Evolutionary conservation across 2,888 invertebrate genomes (phyloP), one percentile per base, ranked within the genome.

Genomic region (Ectemnius continuus): DNA sequence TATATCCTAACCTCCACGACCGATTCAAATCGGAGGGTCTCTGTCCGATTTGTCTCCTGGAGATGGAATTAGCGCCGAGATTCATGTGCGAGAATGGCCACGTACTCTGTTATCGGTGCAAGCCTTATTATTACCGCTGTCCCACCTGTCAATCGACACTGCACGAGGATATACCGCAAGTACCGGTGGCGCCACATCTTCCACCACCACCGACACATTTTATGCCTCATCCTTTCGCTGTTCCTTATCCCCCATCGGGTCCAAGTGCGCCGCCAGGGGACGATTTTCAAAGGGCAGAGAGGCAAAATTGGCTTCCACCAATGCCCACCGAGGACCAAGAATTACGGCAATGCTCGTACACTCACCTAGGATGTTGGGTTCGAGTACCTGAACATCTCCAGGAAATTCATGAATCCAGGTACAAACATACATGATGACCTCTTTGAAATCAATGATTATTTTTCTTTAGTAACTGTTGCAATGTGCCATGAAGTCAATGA

Each of bases 1-100:
- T 88, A 0, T 90, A 90, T 68, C 89, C 89, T 45, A 85, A 78
- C 61, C 84, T 90, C 0, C 73, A 84, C 47, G 86, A 88, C 5
- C 86, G 82, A 69, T 87, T 87, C 73, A 83, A 78, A 72, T 82
- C 72, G 63, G 87, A 88, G 66, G 84, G 86, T 14, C 77, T 89
- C 23, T 90, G 89, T 72, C 87, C 88, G 20, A 84, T 89, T 64
- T 89, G 88, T 71, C 71, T 88, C 70, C 84, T 85, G 86, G 84
- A 84, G 63, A 89, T 88, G 86, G 84, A 80, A 16, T 70, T 77
- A 11, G 70, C 81, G 16, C 80, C 85, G 14, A 87, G 83, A 72
- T 90, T 86, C 70, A 76, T 83, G 16, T 89, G 89, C 73, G 47
- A 13, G 2, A 88, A 87, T 58, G 76, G 76, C 5, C 89, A 89